These are phyloP conservation scores for Phenganax stokvisi DNA, from an alignment of 92 coral and sea anemone species.

Conservation along the genomic window DNA sequence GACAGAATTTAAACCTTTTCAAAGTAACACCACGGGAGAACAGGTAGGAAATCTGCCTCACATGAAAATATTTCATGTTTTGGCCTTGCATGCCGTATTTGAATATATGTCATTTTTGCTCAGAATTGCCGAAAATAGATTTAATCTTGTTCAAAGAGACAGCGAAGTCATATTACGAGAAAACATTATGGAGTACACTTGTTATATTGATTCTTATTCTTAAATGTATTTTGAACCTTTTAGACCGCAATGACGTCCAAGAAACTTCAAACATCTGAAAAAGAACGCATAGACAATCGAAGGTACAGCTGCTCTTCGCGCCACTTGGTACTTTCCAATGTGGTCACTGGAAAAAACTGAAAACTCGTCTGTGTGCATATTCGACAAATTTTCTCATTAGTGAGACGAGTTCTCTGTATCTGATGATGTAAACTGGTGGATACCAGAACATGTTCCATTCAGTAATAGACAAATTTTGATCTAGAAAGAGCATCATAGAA, in stretches of 20 bases:
- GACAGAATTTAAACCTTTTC: conserved; percentile 30
- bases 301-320: not conserved
- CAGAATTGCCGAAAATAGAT: too few species aligned
- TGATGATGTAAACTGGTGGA: not conserved
- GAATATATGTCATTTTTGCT: too few species aligned
- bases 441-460: not conserved
- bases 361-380: too few species aligned
- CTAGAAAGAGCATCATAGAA: not conserved
- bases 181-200: not conserved
- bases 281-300: conserved; percentile 32
- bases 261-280: conserved; percentile 24
- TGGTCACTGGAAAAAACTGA: too few species aligned
- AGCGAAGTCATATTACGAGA: too few species aligned
- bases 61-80: not conserved
- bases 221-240: not conserved
- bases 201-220: not conserved
- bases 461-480: not conserved
- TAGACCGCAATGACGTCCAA: conserved; percentile 22
- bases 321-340: not conserved
- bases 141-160: too few species aligned
- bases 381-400: too few species aligned
- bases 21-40: conserved; percentile 9
- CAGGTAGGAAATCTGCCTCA: not conserved
- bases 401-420: too few species aligned
- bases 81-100: too few species aligned